These are phyloP conservation scores for Drosophila anceps DNA, from an alignment of 2,888 invertebrate species.

Conservation along the genomic window DNA sequence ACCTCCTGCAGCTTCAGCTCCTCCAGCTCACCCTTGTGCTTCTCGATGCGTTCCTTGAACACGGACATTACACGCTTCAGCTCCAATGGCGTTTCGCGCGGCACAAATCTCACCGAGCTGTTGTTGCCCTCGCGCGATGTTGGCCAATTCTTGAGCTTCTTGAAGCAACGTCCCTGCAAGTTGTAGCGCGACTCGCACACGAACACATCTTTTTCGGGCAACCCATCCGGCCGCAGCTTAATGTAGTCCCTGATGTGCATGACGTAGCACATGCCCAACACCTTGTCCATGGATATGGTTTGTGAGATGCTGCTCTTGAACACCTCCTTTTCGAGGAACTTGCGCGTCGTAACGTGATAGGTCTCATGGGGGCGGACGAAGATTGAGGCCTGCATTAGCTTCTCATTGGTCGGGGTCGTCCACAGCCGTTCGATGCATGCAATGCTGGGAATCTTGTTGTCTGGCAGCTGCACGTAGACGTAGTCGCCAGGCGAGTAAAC, in stretches of 20 bases:
- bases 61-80: slow-evolving; percentile 96
- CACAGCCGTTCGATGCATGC: slow-evolving; percentile 95
- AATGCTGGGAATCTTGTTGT: slow-evolving; percentile 89
- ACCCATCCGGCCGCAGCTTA: slow-evolving; percentile 93
- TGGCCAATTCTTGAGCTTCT: slow-evolving; percentile 95
- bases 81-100: slow-evolving; percentile 91
- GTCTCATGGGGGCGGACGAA: slow-evolving; percentile 98
- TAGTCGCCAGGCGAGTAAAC: slow-evolving; percentile 94
- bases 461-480: slow-evolving; percentile 92
- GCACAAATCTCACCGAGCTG: slow-evolving; percentile 88
- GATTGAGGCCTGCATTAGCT: slow-evolving; percentile 96
- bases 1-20: slow-evolving; percentile 93
- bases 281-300: slow-evolving; percentile 93
- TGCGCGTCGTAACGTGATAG: slow-evolving; percentile 96
- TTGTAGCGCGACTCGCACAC: slow-evolving; percentile 98
- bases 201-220: slow-evolving; percentile 96
- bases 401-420: slow-evolving; percentile 92
- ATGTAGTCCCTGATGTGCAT: slow-evolving; percentile 98
- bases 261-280: slow-evolving; percentile 95
- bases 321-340: slow-evolving; percentile 97
- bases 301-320: slow-evolving; percentile 97
- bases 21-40: slow-evolving; percentile 95
- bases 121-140: slow-evolving; percentile 86
- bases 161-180: slow-evolving; percentile 93
- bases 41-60: slow-evolving; percentile 95